A percentile compares a stretch with the other conserved stretches of the same genome.
These are phyloP conservation scores for Yponomeuta sedellus DNA, from an alignment of 2,888 invertebrate species.

Conservation along the genomic window DNA sequence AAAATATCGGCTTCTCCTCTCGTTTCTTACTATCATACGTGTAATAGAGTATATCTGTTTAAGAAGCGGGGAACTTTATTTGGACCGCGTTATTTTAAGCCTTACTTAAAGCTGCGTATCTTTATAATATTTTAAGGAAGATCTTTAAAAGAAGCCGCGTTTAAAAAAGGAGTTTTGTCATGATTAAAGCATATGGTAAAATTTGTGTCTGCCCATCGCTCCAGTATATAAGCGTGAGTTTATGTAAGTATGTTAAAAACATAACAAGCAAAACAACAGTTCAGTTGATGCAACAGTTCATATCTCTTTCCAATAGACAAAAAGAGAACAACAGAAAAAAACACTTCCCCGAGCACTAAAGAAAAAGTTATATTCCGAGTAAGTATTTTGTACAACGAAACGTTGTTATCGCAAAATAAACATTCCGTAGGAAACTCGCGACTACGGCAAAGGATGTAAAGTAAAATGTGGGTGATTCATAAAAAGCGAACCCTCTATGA, in stretches of 20 bases:
- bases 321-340: neutral
- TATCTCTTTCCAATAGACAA: neutral
- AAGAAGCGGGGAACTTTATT: neutral
- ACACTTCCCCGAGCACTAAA: neutral
- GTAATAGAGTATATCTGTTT: neutral
- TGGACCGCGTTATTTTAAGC: neutral
- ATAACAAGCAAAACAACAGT: too few relatives aligned
- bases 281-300: neutral
- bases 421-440: constrained; percentile 11
- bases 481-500: constrained; percentile 49
- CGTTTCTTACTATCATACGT: neutral
- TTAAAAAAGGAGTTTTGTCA: too few relatives aligned
- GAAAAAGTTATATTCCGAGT: constrained; percentile 5
- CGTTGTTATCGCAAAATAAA: constrained; percentile 14
- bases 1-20: constrained; percentile 1
- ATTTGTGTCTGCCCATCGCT: too few relatives aligned
- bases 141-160: too few relatives aligned
- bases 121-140: too few relatives aligned
- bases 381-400: constrained; percentile 6
- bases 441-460: constrained; percentile 31
- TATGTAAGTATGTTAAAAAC: too few relatives aligned
- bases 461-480: constrained; percentile 50
- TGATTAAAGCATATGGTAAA: too few relatives aligned
- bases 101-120: too few relatives aligned
- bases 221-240: too few relatives aligned